Percentiles rank a stretch among this genome's conserved stretches.
These are phyloP conservation scores for Halesus radiatus DNA, from an alignment of 1,140 invertebrate genomes.

Conservation along the genomic window DNA sequence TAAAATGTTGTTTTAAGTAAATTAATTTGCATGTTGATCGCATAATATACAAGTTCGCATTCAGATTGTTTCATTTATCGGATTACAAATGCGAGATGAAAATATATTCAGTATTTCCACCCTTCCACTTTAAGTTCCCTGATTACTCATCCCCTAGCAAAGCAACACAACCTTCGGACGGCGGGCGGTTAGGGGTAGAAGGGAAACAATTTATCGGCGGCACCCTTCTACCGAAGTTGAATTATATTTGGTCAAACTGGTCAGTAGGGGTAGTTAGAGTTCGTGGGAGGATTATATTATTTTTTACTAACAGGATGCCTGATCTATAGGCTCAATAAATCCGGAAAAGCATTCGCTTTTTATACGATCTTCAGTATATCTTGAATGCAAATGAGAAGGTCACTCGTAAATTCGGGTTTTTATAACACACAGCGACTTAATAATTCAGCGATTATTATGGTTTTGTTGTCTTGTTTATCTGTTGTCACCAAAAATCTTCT, in stretches of 20 bases:
- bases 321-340: slow-evolving; percentile 55
- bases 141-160: slow-evolving; percentile 16
- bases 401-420: neutral
- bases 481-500: too few relatives aligned
- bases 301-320: slow-evolving; percentile 51
- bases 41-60: too few relatives aligned
- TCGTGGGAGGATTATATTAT: slow-evolving; percentile 51
- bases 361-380: slow-evolving; percentile 50
- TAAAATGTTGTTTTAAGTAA: neutral
- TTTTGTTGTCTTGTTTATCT: neutral
- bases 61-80: too few relatives aligned
- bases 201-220: slow-evolving; percentile 57
- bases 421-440: neutral
- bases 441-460: neutral
- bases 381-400: slow-evolving; percentile 50
- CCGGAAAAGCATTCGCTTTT: slow-evolving; percentile 52
- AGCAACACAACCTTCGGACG: neutral
- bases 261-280: slow-evolving; percentile 50
- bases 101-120: slow-evolving; percentile 11
- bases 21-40: neutral
- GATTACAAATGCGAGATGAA: neutral
- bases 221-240: slow-evolving; percentile 57
- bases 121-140: slow-evolving; percentile 11
- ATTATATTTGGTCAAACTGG: slow-evolving; percentile 58
- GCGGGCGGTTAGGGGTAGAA: slow-evolving; percentile 21